Evolutionary conservation across 2,888 invertebrate species (phyloP).

Genomic region (Chrysotoxum bicinctum): DNA sequence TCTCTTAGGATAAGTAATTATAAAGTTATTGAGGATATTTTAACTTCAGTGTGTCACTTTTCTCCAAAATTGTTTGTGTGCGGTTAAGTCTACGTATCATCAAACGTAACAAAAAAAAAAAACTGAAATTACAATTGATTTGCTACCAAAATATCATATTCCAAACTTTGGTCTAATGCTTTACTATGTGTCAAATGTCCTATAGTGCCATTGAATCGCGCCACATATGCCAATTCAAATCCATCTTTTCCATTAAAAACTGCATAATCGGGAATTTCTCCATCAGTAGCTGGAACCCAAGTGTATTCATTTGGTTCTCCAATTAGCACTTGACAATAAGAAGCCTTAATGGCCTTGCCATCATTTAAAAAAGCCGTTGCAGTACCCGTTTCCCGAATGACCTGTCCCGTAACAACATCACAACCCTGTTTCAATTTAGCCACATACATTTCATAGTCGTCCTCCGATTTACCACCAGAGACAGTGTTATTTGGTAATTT

Average conservation of each 20-base stretch:
- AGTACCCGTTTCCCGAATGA: background rate
- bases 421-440: background rate
- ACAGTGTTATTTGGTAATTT: slow-evolving; percentile 3
- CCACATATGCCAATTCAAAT: background rate
- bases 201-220: background rate
- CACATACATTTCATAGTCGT: background rate
- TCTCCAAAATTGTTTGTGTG: too few relatives aligned
- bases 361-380: background rate
- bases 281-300: background rate
- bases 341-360: background rate
- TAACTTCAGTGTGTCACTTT: too few relatives aligned
- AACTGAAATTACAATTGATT: too few relatives aligned
- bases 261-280: slow-evolving; percentile 9
- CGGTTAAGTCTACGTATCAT: too few relatives aligned
- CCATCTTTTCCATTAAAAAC: background rate
- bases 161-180: background rate
- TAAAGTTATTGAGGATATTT: too few relatives aligned
- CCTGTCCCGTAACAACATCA: background rate
- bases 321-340: background rate
- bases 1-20: too few relatives aligned
- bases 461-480: background rate
- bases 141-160: background rate
- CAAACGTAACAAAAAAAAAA: too few relatives aligned
- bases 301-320: background rate
- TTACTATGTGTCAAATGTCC: background rate